Evolutionary conservation across 2,113 vertebrate species (phyloP).

Genomic region (Pterocles orientalis): DNA sequence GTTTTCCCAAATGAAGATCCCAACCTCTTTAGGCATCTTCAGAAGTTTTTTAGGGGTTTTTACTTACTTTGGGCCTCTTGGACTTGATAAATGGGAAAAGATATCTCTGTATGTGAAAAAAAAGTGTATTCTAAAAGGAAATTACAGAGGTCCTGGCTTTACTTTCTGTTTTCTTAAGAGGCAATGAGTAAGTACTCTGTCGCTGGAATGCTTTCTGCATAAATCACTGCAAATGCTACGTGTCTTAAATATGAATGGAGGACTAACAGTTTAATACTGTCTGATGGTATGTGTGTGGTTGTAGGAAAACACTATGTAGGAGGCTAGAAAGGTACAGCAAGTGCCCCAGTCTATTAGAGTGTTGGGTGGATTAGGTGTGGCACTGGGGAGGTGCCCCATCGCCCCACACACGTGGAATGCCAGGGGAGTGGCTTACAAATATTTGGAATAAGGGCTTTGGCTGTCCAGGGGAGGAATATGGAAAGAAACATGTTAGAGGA

Average conservation of each 20-base stretch:
- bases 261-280: not conserved
- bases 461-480: not conserved
- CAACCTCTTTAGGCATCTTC: not conserved
- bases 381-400: not conserved
- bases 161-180: not conserved
- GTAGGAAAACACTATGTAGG: not conserved
- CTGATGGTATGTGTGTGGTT: not conserved
- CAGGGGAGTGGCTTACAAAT: not conserved
- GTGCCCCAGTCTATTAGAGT: not conserved
- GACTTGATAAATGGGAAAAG: not conserved
- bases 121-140: not conserved
- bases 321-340: not conserved
- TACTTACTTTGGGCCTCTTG: not conserved
- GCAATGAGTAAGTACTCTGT: not conserved
- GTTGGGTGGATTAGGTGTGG: not conserved
- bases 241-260: not conserved
- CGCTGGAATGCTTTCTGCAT: not conserved
- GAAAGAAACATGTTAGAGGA: not conserved
- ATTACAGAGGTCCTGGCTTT: not conserved
- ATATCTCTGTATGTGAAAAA: not conserved
- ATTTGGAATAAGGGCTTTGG: not conserved
- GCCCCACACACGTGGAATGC: fast-evolving
- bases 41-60: not conserved
- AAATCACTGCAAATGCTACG: not conserved
- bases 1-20: not conserved